Evolutionary conservation across 2,888 invertebrate genomes (phyloP).

Genomic region (Anarsia innoxiella): DNA sequence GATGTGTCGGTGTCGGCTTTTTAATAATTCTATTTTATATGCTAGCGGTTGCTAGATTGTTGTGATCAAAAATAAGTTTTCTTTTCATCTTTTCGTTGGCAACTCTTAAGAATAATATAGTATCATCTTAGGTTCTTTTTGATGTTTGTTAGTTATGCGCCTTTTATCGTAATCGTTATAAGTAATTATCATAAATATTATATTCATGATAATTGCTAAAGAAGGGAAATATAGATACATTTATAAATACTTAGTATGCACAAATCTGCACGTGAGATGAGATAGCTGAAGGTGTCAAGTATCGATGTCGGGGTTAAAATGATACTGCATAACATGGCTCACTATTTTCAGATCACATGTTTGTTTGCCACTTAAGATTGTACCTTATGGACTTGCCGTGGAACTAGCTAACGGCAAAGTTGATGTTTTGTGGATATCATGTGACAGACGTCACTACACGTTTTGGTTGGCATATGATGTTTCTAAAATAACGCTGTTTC

Average conservation of each 20-base stretch:
- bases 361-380: constrained; percentile 8
- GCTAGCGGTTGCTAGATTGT: constrained; percentile 43
- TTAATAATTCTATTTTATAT: constrained; percentile 65
- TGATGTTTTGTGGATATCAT: constrained; percentile 19
- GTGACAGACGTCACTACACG: constrained; percentile 24
- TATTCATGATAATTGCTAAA: too few relatives aligned
- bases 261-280: too few relatives aligned
- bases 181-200: too few relatives aligned
- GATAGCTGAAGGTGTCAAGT: constrained; percentile 25
- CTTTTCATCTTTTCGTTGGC: constrained; percentile 53
- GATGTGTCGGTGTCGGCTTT: constrained; percentile 62
- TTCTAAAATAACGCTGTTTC: constrained; percentile 24
- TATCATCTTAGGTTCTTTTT: constrained; percentile 47
- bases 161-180: not conserved
- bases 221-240: too few relatives aligned
- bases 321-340: constrained; percentile 18
- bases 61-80: constrained; percentile 58
- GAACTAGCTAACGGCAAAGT: constrained; percentile 1
- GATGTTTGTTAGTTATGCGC: constrained; percentile 30
- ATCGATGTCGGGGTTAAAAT: constrained; percentile 27
- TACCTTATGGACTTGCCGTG: constrained; percentile 11
- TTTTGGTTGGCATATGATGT: constrained; percentile 20
- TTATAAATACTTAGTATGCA: too few relatives aligned
- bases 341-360: constrained; percentile 18
- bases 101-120: constrained; percentile 35